Percentiles rank a stretch among this genome's conserved stretches.
These are phyloP conservation scores for Threskiornis aethiopicus DNA, from an alignment of 2,797 vertebrate genomes.

Conservation along the genomic window DNA sequence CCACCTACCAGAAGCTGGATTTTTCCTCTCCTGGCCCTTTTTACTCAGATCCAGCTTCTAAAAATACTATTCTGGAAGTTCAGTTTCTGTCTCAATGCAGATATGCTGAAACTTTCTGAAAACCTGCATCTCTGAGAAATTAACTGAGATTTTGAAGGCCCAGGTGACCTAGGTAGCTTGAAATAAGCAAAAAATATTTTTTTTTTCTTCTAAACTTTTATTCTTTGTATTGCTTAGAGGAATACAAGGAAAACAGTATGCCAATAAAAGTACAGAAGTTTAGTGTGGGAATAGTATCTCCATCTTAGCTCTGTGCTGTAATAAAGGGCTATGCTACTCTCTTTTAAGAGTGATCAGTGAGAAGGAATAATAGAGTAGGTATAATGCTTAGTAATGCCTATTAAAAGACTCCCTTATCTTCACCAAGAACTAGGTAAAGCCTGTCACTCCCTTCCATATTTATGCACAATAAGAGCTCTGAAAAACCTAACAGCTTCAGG, in stretches of 20 bases:
- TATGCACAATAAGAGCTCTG: background rate
- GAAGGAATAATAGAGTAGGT: background rate
- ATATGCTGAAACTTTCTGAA: background rate
- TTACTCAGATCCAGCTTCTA: background rate
- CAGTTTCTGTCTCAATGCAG: background rate
- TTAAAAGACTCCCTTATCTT: background rate
- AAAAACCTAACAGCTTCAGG: background rate
- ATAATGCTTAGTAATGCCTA: background rate
- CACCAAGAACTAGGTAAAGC: background rate
- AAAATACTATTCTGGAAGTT: background rate
- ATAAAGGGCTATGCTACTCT: background rate
- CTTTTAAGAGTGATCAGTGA: background rate
- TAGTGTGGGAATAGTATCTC: background rate
- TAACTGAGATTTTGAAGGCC: background rate
- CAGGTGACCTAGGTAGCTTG: background rate
- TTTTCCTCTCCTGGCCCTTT: background rate
- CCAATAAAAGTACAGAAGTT: background rate
- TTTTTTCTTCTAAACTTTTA: background rate
- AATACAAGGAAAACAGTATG: background rate
- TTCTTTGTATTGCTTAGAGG: background rate
- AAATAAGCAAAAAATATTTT: background rate
- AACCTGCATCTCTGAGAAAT: background rate
- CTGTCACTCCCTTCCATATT: background rate
- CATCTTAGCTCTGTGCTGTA: background rate
- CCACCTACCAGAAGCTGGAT: background rate